phyloP scores from a whole-genome alignment of 2,888 invertebrate species.

The Xestobium rufovillosum region DNA sequence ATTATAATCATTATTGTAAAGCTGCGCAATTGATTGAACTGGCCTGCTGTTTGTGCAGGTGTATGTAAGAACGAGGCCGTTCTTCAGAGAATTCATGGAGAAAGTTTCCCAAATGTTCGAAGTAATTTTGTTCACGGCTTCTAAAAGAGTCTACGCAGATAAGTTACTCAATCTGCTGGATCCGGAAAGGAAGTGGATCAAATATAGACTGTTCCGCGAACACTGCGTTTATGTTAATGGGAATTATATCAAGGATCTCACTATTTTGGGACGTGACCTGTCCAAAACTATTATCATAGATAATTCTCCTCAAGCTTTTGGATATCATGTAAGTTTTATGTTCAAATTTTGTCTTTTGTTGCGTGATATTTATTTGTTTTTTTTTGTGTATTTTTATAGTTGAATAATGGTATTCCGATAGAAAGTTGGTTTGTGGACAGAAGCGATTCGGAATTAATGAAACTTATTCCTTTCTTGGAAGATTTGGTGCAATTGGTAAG shows the following conservation, averaged over 20 bases:
- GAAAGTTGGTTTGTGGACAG: constrained; percentile 95
- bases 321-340: constrained; percentile 62
- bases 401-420: constrained; percentile 94
- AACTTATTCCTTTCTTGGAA: constrained; percentile 86
- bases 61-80: constrained; percentile 82
- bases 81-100: constrained; percentile 86
- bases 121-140: constrained; percentile 92
- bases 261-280: constrained; percentile 85
- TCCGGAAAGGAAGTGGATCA: constrained; percentile 80
- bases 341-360: background rate
- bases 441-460: constrained; percentile 81
- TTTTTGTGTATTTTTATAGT: constrained; percentile 45
- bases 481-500: constrained; percentile 71
- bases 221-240: constrained; percentile 94
- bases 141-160: constrained; percentile 92
- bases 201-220: constrained; percentile 87
- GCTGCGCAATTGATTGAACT: no score
- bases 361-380: background rate
- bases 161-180: constrained; percentile 86
- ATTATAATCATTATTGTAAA: no score
- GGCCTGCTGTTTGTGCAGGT: no score
- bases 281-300: constrained; percentile 82
- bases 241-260: constrained; percentile 93
- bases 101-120: constrained; percentile 78
- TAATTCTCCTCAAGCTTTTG: constrained; percentile 90